phyloP scores from a whole-genome alignment of 2,113 vertebrate species.

The Hemiprocne comata region DNA sequence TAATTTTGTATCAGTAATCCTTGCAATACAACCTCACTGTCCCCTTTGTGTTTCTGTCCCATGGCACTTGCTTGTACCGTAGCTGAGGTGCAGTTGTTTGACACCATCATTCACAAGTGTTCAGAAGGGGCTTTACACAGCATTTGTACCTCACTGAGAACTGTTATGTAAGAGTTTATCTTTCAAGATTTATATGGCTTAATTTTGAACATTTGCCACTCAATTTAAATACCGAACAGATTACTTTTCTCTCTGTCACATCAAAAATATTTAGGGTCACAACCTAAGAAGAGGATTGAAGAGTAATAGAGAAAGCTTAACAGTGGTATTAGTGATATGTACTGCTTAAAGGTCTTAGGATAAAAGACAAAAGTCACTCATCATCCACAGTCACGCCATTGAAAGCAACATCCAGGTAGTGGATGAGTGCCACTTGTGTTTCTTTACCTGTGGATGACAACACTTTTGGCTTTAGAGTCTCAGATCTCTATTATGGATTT shows the following conservation, averaged over 20 bases:
- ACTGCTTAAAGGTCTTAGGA: background rate
- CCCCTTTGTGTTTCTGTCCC: background rate
- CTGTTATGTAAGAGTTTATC: background rate
- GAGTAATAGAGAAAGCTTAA: background rate
- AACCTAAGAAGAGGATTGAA: conserved; percentile 1
- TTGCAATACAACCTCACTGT: background rate
- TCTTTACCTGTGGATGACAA: background rate
- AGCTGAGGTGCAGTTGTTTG: no score
- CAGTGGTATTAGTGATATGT: background rate
- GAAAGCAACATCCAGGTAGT: background rate
- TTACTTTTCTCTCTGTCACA: conserved; percentile 1
- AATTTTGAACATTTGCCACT: background rate
- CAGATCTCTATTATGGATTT: rapidly evolving
- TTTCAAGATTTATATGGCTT: background rate
- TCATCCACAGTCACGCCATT: background rate
- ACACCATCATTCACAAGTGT: background rate
- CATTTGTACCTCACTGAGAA: background rate
- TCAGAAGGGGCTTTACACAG: background rate
- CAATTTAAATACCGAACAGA: background rate
- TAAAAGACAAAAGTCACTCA: background rate
- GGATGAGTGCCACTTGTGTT: background rate
- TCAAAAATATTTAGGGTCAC: conserved; percentile 1
- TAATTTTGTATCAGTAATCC: background rate
- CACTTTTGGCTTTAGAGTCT: background rate
- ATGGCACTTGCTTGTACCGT: rapidly evolving